phyloP scores from a whole-genome alignment of 2,797 vertebrate genomes.

The Peromyscus eremicus region DNA sequence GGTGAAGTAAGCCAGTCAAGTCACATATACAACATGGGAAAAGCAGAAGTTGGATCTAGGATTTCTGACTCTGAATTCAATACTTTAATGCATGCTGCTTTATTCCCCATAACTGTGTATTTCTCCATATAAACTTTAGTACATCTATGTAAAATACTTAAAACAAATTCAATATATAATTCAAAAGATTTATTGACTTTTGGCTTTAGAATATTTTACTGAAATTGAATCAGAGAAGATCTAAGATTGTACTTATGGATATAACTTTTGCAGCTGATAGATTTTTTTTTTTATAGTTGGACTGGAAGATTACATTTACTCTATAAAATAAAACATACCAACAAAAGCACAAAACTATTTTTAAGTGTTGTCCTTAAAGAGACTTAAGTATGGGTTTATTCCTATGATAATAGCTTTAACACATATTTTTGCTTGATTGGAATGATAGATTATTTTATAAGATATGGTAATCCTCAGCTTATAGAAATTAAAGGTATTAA shows the following conservation, averaged over 20 bases:
- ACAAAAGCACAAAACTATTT: not conserved
- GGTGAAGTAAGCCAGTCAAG: not conserved
- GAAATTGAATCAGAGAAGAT: not conserved
- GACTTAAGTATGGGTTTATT: not conserved
- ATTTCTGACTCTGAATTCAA: constrained; percentile 16
- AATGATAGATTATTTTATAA: constrained; percentile 9
- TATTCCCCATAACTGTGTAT: not conserved
- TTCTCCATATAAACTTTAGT: not conserved
- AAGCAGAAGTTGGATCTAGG: not conserved
- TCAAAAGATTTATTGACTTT: not conserved
- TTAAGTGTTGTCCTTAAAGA: not conserved
- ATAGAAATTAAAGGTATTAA: not conserved
- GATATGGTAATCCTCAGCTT: not conserved
- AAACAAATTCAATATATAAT: not conserved
- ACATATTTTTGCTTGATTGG: constrained; percentile 23
- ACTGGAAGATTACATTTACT: not conserved
- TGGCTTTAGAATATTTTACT: not conserved
- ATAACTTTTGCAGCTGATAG: not conserved
- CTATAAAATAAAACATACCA: not conserved
- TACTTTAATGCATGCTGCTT: constrained; percentile 10
- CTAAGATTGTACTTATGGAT: not conserved
- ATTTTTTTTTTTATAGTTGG: not conserved
- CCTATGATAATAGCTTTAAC: constrained; percentile 23
- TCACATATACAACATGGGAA: not conserved
- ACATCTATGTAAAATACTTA: not conserved